These are phyloP conservation scores for Pheosia tremula DNA, from an alignment of 2,888 invertebrate species.

Conservation along the genomic window DNA sequence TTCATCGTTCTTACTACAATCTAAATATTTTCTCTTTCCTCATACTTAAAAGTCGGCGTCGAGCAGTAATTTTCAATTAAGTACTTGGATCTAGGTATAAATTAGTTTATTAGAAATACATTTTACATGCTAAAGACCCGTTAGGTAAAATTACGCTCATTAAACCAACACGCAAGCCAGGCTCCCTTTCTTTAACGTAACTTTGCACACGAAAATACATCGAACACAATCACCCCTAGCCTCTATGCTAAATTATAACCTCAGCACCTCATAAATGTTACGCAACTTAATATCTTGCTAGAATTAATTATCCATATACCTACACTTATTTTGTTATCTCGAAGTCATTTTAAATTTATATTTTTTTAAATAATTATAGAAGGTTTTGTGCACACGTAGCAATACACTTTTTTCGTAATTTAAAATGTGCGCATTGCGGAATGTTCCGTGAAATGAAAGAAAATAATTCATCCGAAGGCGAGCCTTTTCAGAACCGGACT, in stretches of 20 bases:
- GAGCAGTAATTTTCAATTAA: too few species aligned
- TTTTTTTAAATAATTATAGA: too few species aligned
- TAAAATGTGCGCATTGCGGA: conserved; percentile 61
- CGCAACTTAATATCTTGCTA: background rate
- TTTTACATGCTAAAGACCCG: conserved; percentile 51
- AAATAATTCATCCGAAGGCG: conserved; percentile 51
- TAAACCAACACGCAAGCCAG: conserved; percentile 58
- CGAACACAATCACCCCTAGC: conserved; percentile 20
- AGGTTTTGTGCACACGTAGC: too few species aligned
- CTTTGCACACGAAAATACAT: conserved; percentile 47
- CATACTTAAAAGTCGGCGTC: background rate
- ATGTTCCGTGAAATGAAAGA: conserved; percentile 45
- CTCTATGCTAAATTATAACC: conserved; percentile 19
- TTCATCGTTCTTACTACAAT: background rate
- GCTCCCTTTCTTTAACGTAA: conserved; percentile 39
- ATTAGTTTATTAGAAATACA: conserved; percentile 41
- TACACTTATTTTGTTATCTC: background rate
- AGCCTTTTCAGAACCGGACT: conserved; percentile 39
- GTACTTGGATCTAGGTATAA: conserved; percentile 24
- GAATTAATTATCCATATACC: background rate
- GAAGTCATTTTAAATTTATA: background rate
- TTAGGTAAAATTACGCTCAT: conserved; percentile 52
- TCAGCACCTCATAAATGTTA: conserved; percentile 19
- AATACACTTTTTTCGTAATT: conserved; percentile 43
- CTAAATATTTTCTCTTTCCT: background rate